Conservation (phyloP, 2,113 vertebrate genomes). For the Malurus melanocephalus region DNA sequence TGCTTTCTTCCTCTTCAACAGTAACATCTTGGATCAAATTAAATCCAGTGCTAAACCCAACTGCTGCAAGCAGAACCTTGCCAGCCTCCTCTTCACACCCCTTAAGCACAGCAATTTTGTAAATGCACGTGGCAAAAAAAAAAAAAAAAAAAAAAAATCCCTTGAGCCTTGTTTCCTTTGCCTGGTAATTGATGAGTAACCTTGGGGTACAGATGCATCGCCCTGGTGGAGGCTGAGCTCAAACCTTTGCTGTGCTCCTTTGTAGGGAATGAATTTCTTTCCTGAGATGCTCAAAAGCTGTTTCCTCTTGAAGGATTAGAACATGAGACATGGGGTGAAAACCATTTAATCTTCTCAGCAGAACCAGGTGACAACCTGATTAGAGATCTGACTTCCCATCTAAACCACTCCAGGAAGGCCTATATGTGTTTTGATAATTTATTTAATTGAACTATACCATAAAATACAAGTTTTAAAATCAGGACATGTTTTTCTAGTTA, state of each 20-base stretch:
- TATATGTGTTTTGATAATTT: not conserved
- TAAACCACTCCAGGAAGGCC: not conserved
- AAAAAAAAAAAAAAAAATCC: not conserved
- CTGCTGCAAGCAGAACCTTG: not conserved
- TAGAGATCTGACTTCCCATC: not conserved
- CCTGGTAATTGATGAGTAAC: not conserved
- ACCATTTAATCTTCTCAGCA: not conserved
- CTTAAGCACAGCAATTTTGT: not conserved
- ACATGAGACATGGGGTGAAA: not conserved
- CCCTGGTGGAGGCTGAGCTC: not conserved
- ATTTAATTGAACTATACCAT: not conserved
- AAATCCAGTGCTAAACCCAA: not conserved
- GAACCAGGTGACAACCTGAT: not conserved
- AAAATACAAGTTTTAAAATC: not conserved
- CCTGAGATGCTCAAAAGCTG: not conserved
- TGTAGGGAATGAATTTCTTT: not conserved
- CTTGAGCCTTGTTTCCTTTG: not conserved
- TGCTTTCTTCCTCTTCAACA: not conserved
- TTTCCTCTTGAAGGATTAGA: not conserved
- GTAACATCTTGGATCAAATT: not conserved
- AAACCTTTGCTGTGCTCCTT: not conserved
- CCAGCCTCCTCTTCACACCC: not conserved
- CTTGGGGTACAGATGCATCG: not conserved
- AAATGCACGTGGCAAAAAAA: not conserved
- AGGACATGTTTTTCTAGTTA: not conserved